A percentile compares a stretch with the other conserved stretches of the same genome.
phyloP scores from a whole-genome alignment of 2,888 invertebrate genomes.

The Euclidia mi region DNA sequence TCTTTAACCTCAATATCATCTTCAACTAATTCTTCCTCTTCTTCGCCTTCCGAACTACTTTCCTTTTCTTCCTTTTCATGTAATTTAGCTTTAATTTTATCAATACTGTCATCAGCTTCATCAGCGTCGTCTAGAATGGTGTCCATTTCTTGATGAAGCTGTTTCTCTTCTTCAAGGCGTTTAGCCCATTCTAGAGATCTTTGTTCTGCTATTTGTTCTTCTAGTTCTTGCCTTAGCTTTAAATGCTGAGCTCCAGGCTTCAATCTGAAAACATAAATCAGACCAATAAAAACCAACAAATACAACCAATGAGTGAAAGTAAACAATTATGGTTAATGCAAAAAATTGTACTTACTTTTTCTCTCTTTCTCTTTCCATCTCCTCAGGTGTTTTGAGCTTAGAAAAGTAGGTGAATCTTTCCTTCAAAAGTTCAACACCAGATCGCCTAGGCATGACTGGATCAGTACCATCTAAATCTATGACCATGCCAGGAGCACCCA shows the following conservation, averaged over 20 bases:
- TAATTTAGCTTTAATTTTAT: constrained; percentile 79
- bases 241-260: constrained; percentile 93
- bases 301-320: no score
- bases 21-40: constrained; percentile 78
- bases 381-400: constrained; percentile 84
- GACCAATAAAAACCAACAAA: not conserved
- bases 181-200: constrained; percentile 93
- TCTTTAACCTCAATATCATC: constrained; percentile 75
- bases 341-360: constrained; percentile 81
- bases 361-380: constrained; percentile 88
- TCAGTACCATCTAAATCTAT: constrained; percentile 76
- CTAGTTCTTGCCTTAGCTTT: constrained; percentile 93
- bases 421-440: constrained; percentile 92
- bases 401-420: constrained; percentile 93
- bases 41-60: constrained; percentile 85
- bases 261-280: constrained; percentile 66
- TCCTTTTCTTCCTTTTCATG: constrained; percentile 65
- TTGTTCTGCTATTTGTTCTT: constrained; percentile 92
- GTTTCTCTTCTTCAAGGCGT: constrained; percentile 87
- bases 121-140: constrained; percentile 70
- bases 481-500: constrained; percentile 87
- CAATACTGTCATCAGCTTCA: constrained; percentile 79
- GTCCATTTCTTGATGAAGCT: constrained; percentile 80
- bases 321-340: no score
- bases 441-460: constrained; percentile 69